Percentiles rank a stretch among this genome's conserved stretches.
These are phyloP conservation scores for Lineus longissimus DNA, from an alignment of 1,140 invertebrate species.

Conservation along the genomic window DNA sequence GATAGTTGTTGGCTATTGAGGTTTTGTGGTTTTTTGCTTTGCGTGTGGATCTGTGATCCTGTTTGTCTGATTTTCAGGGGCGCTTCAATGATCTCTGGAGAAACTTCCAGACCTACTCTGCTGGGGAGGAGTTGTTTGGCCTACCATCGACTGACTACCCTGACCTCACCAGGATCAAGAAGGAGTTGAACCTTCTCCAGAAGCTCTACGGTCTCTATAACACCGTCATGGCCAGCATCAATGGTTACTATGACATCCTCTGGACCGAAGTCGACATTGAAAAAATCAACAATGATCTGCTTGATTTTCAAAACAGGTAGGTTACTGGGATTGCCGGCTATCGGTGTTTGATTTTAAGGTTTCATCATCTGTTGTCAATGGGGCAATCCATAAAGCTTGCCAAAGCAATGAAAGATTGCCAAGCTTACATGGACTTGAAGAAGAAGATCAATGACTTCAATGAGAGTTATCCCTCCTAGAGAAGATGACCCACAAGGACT, in stretches of 20 bases:
- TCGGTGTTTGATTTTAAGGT: not conserved
- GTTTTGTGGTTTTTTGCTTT: no score
- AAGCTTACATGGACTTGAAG: constrained; percentile 89
- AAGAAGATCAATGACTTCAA: constrained; percentile 96
- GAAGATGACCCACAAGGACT: constrained; percentile 85
- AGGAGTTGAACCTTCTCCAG: constrained; percentile 84
- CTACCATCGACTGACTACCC: constrained; percentile 81
- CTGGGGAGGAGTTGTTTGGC: constrained; percentile 85
- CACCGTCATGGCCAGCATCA: constrained; percentile 81
- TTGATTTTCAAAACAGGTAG: constrained; percentile 73
- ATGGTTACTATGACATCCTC: constrained; percentile 88
- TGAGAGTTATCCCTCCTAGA: constrained; percentile 90
- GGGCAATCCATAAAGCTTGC: no score
- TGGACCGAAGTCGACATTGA: constrained; percentile 94
- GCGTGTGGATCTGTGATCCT: no score
- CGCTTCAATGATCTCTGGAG: constrained; percentile 90
- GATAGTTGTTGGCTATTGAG: no score
- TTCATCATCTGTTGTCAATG: not conserved
- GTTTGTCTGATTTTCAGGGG: constrained; percentile 57
- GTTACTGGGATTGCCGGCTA: not conserved
- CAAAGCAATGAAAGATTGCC: constrained; percentile 94
- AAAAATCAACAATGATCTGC: constrained; percentile 89
- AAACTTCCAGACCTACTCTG: constrained; percentile 82
- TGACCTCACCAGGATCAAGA: constrained; percentile 80
- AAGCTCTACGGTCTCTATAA: constrained; percentile 91